A percentile compares a stretch with the other conserved stretches of the same genome.
phyloP scores from a whole-genome alignment of 30 jellyfish, hydroid and myxozoan species.

The Aurelia sp. region DNA sequence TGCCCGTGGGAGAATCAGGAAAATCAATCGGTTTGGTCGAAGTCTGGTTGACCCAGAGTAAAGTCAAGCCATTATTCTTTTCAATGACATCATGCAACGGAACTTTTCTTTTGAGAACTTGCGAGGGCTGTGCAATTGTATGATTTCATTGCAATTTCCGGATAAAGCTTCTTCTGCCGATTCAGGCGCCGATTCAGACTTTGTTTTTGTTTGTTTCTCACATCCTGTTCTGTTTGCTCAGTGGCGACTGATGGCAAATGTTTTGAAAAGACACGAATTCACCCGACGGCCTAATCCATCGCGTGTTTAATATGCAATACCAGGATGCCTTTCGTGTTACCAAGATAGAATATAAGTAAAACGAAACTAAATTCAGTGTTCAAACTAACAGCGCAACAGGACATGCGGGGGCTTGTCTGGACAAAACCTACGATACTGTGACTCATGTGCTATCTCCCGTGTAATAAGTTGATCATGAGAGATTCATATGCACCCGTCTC shows the following conservation, averaged over 20 bases:
- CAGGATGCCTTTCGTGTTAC: no score
- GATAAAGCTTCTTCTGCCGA: slow-evolving; percentile 3
- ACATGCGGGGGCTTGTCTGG: no score
- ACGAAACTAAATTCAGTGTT: no score
- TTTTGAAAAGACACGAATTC: background rate
- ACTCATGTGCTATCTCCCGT: no score
- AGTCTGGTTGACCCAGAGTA: no score
- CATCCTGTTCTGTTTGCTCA: slow-evolving; percentile 19
- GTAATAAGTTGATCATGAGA: no score
- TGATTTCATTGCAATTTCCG: slow-evolving; percentile 42
- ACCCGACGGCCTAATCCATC: background rate
- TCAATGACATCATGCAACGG: background rate
- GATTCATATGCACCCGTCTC: no score
- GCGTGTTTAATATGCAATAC: background rate
- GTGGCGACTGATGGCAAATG: slow-evolving; percentile 38
- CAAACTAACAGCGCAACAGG: no score
- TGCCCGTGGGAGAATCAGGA: no score
- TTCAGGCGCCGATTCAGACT: slow-evolving; percentile 28
- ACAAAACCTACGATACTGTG: no score
- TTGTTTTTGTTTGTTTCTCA: slow-evolving; percentile 21
- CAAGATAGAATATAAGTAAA: no score
- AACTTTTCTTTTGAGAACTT: background rate
- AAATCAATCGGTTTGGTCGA: no score
- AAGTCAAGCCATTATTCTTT: background rate
- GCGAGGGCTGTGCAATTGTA: slow-evolving; percentile 22